A percentile compares a stretch with the other conserved stretches of the same genome.
Conservation (phyloP, 1,140 invertebrate species). For the Megalonaias nervosa region DNA sequence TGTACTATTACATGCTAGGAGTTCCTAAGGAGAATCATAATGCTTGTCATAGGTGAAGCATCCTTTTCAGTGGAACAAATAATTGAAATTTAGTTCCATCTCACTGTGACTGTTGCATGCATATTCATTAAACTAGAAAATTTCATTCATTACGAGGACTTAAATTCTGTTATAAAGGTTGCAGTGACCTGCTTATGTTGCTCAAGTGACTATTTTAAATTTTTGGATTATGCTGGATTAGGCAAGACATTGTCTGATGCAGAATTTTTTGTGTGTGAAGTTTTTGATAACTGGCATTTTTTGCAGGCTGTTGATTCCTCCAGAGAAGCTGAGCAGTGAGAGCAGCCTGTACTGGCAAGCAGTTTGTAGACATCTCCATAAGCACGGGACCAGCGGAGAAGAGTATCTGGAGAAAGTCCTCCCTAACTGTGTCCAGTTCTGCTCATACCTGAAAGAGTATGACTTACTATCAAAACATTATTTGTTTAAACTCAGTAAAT, state of each 20-base stretch:
- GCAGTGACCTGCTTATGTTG: neutral
- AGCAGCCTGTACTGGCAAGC: slow-evolving; percentile 78
- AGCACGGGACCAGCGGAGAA: slow-evolving; percentile 58
- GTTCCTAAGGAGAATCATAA: too few species aligned
- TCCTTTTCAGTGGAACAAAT: too few species aligned
- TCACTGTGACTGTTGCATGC: too few species aligned
- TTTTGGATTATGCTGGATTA: slow-evolving; percentile 1
- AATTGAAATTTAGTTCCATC: too few species aligned
- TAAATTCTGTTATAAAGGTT: neutral
- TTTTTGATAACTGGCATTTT: slow-evolving; percentile 2
- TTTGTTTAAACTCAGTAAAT: too few species aligned
- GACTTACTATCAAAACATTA: slow-evolving; percentile 2
- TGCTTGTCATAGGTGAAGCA: too few species aligned
- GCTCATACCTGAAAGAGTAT: slow-evolving; percentile 65
- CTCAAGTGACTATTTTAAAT: neutral
- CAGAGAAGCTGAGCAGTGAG: slow-evolving; percentile 73
- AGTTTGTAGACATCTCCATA: slow-evolving; percentile 68
- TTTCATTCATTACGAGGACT: too few species aligned
- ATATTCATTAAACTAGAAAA: too few species aligned
- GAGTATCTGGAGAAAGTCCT: slow-evolving; percentile 71
- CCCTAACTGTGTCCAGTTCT: slow-evolving; percentile 64
- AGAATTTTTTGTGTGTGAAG: neutral
- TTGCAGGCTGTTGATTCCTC: slow-evolving; percentile 71
- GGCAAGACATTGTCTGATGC: neutral
- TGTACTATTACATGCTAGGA: too few species aligned